Evolutionary conservation across 1,140 invertebrate species (phyloP).

Genomic region (Acromyrmex heyeri): DNA sequence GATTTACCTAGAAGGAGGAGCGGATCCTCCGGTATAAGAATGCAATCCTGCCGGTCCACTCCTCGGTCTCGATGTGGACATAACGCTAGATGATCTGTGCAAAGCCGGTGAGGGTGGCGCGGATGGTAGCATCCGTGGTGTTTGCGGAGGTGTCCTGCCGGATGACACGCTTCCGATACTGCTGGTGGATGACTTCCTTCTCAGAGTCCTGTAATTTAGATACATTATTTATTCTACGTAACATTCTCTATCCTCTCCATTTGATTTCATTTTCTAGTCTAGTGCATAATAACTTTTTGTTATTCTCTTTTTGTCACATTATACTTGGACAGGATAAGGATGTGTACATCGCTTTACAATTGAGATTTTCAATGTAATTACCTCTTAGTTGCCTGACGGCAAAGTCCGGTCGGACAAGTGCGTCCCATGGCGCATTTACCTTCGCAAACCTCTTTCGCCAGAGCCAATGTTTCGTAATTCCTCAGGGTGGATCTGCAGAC

Average conservation of each 20-base stretch:
- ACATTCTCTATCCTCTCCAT: not conserved
- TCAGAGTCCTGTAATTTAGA: constrained; percentile 81
- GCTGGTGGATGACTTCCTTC: constrained; percentile 86
- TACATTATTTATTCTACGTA: not conserved
- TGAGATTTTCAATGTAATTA: constrained; percentile 64
- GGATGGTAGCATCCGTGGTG: constrained; percentile 84
- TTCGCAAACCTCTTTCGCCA: constrained; percentile 93
- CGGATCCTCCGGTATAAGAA: constrained; percentile 89
- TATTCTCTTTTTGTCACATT: not conserved
- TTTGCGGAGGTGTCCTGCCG: constrained; percentile 88
- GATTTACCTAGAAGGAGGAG: constrained; percentile 80
- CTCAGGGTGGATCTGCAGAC: constrained; percentile 92
- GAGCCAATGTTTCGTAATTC: constrained; percentile 93
- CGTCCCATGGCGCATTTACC: constrained; percentile 94
- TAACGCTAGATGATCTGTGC: constrained; percentile 87
- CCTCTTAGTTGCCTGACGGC: constrained; percentile 87
- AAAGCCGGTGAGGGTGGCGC: constrained; percentile 85
- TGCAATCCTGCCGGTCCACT: constrained; percentile 91
- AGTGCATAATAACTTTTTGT: not conserved
- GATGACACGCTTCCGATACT: constrained; percentile 86
- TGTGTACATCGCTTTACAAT: not conserved
- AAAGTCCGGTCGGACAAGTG: constrained; percentile 93
- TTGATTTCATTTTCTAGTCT: not conserved
- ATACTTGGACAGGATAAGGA: not conserved
- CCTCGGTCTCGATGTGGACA: constrained; percentile 88